These are phyloP conservation scores for Ceuthmochares aereus DNA, from an alignment of 2,113 vertebrate species.

Conservation along the genomic window DNA sequence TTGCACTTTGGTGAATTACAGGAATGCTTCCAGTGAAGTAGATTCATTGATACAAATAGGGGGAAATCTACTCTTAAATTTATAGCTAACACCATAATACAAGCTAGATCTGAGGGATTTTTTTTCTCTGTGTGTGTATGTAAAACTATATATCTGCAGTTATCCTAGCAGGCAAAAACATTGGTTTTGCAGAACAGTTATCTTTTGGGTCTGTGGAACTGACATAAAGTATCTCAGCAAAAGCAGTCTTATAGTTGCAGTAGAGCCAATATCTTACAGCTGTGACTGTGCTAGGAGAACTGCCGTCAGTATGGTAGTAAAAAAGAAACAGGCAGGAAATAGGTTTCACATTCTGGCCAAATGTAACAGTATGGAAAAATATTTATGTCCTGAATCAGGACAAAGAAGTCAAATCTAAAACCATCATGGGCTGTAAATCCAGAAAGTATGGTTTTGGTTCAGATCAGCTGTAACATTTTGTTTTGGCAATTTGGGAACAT, in stretches of 20 bases:
- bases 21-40: conserved; percentile 9
- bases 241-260: conserved; percentile 8
- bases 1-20: conserved; percentile 25
- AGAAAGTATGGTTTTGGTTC: conserved; percentile 26
- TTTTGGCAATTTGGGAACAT: conserved; percentile 32
- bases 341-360: conserved; percentile 51
- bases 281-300: conserved; percentile 53
- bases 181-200: conserved; percentile 19
- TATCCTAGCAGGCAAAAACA: conserved; percentile 16
- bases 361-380: conserved; percentile 62
- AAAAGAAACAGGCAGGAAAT: conserved; percentile 68
- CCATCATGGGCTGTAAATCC: conserved; percentile 29
- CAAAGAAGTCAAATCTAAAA: conserved; percentile 61
- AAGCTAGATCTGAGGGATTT: neutral
- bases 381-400: conserved; percentile 55
- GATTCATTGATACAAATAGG: neutral
- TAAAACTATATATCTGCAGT: neutral
- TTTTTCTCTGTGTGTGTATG: neutral
- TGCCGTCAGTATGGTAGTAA: conserved; percentile 57
- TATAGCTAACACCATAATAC: neutral
- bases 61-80: neutral
- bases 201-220: conserved; percentile 36
- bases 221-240: conserved; percentile 35
- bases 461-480: conserved; percentile 12
- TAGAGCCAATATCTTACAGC: conserved; percentile 58